Evolutionary conservation across 2,888 invertebrate genomes (phyloP), one percentile per base, ranked within the genome.

Genomic region (Meiosimyza platycephala): DNA sequence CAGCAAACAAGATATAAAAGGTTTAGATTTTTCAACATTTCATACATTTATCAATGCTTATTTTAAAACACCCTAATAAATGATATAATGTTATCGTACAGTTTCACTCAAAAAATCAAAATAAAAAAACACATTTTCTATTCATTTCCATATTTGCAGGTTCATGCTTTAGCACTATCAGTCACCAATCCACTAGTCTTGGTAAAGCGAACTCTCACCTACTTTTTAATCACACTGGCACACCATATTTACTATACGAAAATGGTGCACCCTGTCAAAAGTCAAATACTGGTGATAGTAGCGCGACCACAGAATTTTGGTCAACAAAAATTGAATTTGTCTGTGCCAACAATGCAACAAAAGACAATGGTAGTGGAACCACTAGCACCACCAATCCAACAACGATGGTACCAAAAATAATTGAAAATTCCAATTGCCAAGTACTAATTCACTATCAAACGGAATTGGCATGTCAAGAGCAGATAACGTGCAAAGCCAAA

Each of bases 321-420:
- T 83, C 85, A 67, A 88, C 87, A 66, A 85, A 84, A 86, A 88
- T 88, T 79, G 87, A 88, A 80, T 88, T 88, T 81, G 83, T 86
- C 74, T 88, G 88, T 75, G 81, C 83, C 64, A 80, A 81, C 79
- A 83, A 80, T 77, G 80, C 47, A 51, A 81, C 82, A 22, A 83
- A 81, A 77, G 80, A 79, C 78, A 79, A 79, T 69, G 72, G 74
- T 60, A 73, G 52, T 52, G 67, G 72, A 28, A 68, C 67, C 47
- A 72, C 40, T 9, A 64, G 67, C 3, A 22, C 54, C 57, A 48
- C 47, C 62, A 67, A 69, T 63, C 72, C 67, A 64, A 76, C 76
- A 65, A 72, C 78, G 72, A 52, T 68, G 67, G 79, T 75, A 66
- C 80, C 82, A 70, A 82, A 85, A 82, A 83, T 88, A 82, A 85